Percentiles rank a stretch among this genome's conserved stretches.
phyloP scores from a whole-genome alignment of 92 coral and sea anemone species.

The Scolanthus callimorphus region DNA sequence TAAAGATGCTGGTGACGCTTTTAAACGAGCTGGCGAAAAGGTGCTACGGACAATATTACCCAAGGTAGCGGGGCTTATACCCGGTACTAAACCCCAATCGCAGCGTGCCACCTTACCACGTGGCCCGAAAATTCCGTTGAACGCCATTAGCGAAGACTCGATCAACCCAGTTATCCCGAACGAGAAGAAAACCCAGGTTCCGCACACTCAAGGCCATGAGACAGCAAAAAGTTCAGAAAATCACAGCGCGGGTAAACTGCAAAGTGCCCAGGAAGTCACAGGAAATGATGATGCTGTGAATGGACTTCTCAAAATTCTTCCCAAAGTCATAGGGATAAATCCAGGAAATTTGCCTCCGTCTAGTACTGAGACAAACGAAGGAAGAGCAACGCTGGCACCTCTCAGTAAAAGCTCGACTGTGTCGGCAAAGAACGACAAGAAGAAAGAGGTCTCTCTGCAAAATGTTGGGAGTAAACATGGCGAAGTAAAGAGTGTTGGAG shows the following conservation, averaged over 20 bases:
- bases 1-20: slow-evolving; percentile 72
- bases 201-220: too few species aligned
- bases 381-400: neutral
- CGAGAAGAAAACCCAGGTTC: too few species aligned
- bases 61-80: slow-evolving; percentile 62
- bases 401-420: too few species aligned
- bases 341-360: neutral
- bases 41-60: slow-evolving; percentile 69
- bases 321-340: neutral
- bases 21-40: slow-evolving; percentile 60
- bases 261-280: neutral
- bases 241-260: neutral
- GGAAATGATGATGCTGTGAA: neutral
- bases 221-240: too few species aligned
- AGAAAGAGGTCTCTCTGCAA: neutral
- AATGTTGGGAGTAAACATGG: too few species aligned
- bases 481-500: neutral
- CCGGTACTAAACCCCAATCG: slow-evolving; percentile 61
- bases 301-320: neutral
- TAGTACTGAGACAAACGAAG: neutral
- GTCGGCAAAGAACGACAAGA: neutral
- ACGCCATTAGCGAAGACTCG: slow-evolving; percentile 77
- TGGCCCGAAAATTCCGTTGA: slow-evolving; percentile 86
- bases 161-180: slow-evolving; percentile 79
- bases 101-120: slow-evolving; percentile 72